Conservation (phyloP, 2,113 vertebrate species). For the Panthera leo region DNA sequence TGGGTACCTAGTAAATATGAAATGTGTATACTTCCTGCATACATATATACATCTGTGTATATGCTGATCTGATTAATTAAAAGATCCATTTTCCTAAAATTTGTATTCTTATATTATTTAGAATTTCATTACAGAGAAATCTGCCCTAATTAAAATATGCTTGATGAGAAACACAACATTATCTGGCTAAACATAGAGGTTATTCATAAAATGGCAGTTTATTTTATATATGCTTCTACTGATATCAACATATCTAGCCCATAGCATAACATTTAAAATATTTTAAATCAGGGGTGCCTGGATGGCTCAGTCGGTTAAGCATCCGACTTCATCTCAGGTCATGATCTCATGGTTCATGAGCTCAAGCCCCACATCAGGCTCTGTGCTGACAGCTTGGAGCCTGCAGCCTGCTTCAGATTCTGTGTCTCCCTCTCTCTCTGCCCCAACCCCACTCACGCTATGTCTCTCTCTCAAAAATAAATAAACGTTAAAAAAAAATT, state of each 20-base stretch:
- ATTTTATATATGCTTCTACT: neutral
- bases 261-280: slow-evolving; percentile 22
- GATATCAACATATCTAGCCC: neutral
- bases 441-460: no score
- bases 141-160: neutral
- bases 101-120: neutral
- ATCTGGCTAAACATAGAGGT: neutral
- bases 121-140: slow-evolving; percentile 22
- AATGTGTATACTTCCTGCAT: neutral
- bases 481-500: no score
- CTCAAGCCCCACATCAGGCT: no score
- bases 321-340: no score
- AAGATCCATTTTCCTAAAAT: neutral
- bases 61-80: neutral
- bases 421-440: no score
- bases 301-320: no score
- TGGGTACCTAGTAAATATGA: neutral
- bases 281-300: neutral
- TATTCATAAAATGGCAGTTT: neutral
- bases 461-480: no score
- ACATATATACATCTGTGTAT: neutral
- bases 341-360: no score
- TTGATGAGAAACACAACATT: neutral
- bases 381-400: no score
- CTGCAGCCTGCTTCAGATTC: no score